phyloP scores from a whole-genome alignment of 2,888 invertebrate genomes.

The Azorinus chamasolen region DNA sequence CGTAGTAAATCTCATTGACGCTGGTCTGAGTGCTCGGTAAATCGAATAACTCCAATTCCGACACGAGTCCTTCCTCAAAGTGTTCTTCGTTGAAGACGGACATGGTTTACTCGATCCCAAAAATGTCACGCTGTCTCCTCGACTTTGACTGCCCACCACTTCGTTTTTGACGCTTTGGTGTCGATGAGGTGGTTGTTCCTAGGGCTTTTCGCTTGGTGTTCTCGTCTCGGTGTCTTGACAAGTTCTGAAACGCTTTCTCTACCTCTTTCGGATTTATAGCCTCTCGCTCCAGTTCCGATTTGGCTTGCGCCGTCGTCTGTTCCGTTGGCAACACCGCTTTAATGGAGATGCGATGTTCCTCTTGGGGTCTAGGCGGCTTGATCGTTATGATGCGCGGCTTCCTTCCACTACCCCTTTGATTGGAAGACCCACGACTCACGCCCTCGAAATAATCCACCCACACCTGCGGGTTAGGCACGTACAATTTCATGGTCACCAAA shows the following conservation, averaged over 20 bases:
- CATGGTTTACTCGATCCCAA: neutral
- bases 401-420: constrained; percentile 7
- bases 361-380: no score
- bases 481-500: constrained; percentile 27
- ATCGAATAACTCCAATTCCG: constrained; percentile 36
- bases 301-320: constrained; percentile 43
- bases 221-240: constrained; percentile 2
- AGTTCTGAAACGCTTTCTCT: constrained; percentile 16
- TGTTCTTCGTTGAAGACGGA: neutral
- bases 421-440: constrained; percentile 8
- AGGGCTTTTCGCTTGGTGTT: constrained; percentile 14
- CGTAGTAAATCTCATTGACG: constrained; percentile 27
- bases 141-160: no score
- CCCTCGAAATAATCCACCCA: constrained; percentile 34
- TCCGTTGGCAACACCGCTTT: constrained; percentile 49
- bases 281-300: constrained; percentile 43
- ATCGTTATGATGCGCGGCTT: neutral
- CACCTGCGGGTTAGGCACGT: constrained; percentile 45
- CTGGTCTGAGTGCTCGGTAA: constrained; percentile 43
- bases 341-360: no score
- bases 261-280: constrained; percentile 38
- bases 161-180: no score
- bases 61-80: constrained; percentile 44
- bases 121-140: no score
- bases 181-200: no score